Evolutionary conservation across 2,113 vertebrate species (phyloP).

Genomic region (Amia ocellicauda): DNA sequence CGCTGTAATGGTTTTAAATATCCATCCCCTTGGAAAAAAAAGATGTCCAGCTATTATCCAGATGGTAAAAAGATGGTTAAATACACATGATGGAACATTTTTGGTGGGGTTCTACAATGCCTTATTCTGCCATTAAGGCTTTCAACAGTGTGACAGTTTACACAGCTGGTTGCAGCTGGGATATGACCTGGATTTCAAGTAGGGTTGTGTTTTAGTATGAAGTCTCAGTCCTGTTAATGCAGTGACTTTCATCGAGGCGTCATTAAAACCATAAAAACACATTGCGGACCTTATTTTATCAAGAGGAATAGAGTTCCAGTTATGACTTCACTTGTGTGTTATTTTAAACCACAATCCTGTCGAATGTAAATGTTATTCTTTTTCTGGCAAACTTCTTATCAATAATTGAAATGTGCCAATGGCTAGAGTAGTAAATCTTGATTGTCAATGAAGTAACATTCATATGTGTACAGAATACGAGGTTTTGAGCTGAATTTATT

Average conservation of each 20-base stretch:
- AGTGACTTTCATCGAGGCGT: neutral
- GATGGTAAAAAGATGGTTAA: too few relatives aligned
- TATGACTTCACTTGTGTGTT: neutral
- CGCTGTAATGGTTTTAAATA: too few relatives aligned
- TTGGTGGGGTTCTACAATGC: too few relatives aligned
- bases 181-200: conserved; percentile 7
- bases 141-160: neutral
- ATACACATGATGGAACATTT: too few relatives aligned
- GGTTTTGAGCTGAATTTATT: too few relatives aligned
- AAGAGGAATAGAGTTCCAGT: neutral
- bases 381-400: neutral
- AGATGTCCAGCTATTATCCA: too few relatives aligned
- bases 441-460: too few relatives aligned
- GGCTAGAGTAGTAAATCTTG: conserved; percentile 3
- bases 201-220: neutral
- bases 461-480: too few relatives aligned
- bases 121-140: neutral
- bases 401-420: too few relatives aligned
- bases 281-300: too few relatives aligned
- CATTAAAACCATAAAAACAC: conserved; percentile 5
- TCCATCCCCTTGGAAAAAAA: too few relatives aligned
- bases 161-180: neutral
- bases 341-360: neutral
- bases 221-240: neutral
- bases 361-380: neutral